Base-by-base conservation (phyloP, 53 echinoderm and acorn worm genomes). In the Holothuria scabra region DNA sequence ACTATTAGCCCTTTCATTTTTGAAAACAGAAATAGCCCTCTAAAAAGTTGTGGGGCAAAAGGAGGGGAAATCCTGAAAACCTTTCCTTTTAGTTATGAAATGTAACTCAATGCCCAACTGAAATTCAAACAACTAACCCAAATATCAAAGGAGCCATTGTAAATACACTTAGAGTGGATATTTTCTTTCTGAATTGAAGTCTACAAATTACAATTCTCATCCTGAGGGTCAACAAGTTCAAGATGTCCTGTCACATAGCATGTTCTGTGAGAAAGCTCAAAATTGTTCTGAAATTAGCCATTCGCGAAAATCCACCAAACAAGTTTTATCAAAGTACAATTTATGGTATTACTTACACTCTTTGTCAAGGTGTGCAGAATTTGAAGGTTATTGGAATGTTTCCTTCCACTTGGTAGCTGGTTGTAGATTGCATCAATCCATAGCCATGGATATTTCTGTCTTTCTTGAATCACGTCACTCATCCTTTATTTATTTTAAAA, bases 401-500 rank as follows among this genome's bases (percentile, higher is more conserved):
- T 67, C 66, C 86, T 93, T 5, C 97, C 97, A 59, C 78, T 83
- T 0, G 71, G 64, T 20, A 86, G 67, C 24, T 65, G 52, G 62
- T 84, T 41, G 64, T 86, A 96, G 62, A 96, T 60, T 12, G 31
- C 35, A 48, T 90, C 88, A 0, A 88, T 90, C 97, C 97, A 96
- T n/a, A 83, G 84, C 97, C 97, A 96, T 0, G 97, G 97, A 18
- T 87, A 86, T 85, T 96, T 96, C 93, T 91, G 91, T 60, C 97
- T 83, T 49, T 93, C 90, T 55, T 93, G 92, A 21, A 91, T 80
- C 18, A 96, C 32, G 81, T 96, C 93, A 80, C 90, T 91, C 90
- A 96, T 93, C 30, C 96, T 96, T 37, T 1, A 28, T 9, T 34
- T 52, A 68, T 4, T 22, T 56, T 28, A 25, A 64, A 64, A 64